Evolutionary conservation across 2,113 vertebrate species (phyloP).

Genomic region (Pipra filicauda): DNA sequence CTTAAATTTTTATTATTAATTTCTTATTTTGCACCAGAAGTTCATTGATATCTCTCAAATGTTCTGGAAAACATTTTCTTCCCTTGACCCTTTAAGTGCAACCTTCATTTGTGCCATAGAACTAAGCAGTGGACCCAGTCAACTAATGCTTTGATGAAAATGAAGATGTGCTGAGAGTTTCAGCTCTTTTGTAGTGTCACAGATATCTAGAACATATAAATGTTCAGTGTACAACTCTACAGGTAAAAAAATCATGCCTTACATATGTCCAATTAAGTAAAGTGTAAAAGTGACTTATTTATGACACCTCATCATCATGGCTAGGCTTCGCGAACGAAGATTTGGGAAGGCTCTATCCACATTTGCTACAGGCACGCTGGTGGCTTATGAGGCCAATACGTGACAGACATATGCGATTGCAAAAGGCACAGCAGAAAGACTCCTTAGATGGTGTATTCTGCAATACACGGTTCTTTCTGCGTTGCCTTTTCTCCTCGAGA

Average conservation of each 20-base stretch:
- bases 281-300: background rate
- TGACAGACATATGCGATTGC: too few relatives aligned
- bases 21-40: background rate
- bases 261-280: background rate
- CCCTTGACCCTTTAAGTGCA: background rate
- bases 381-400: too few relatives aligned
- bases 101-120: background rate
- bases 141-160: background rate
- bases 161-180: background rate
- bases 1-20: background rate
- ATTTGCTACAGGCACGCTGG: too few relatives aligned
- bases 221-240: fast-evolving
- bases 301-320: background rate
- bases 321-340: too few relatives aligned
- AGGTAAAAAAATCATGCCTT: background rate
- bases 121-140: background rate
- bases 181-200: background rate
- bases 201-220: background rate
- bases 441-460: too few relatives aligned
- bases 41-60: background rate
- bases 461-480: too few relatives aligned
- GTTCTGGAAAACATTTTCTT: background rate
- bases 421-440: too few relatives aligned
- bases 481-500: too few relatives aligned
- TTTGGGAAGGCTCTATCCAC: too few relatives aligned